Evolutionary conservation across 2,797 vertebrate genomes (phyloP).

Genomic region (Mycteria americana): DNA sequence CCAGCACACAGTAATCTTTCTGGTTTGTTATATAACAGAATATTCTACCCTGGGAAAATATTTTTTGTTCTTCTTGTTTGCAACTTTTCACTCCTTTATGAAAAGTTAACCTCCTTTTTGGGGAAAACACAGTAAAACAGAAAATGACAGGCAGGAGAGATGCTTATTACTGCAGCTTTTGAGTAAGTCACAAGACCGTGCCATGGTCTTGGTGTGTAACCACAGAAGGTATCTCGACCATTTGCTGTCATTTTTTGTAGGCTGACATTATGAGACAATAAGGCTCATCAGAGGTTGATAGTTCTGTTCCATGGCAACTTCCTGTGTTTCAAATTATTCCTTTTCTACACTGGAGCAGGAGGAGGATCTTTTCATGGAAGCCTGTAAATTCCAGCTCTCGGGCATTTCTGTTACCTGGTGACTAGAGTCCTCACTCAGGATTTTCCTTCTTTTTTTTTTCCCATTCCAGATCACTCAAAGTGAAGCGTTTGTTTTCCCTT

Average conservation of each 20-base stretch:
- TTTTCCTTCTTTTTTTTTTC: neutral
- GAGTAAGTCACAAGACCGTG: neutral
- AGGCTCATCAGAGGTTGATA: neutral
- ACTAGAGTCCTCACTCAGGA: neutral
- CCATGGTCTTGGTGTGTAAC: neutral
- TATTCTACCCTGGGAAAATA: slow-evolving; percentile 58
- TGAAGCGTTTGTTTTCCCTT: neutral
- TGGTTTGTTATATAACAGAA: slow-evolving; percentile 59
- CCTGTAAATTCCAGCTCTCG: neutral
- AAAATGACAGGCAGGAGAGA: slow-evolving; percentile 6
- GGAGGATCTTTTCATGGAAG: neutral
- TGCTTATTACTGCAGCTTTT: neutral
- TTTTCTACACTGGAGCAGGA: neutral
- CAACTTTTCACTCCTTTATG: slow-evolving; percentile 40
- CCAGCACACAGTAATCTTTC: slow-evolving; percentile 52
- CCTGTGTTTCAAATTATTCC: neutral
- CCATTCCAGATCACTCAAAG: neutral
- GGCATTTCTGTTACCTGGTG: slow-evolving; percentile 7
- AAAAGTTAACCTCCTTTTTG: slow-evolving; percentile 16
- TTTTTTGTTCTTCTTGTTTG: slow-evolving; percentile 38
- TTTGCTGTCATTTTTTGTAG: slow-evolving; percentile 36
- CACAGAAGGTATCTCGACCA: slow-evolving; percentile 1
- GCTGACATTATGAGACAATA: slow-evolving; percentile 12
- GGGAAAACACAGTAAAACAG: slow-evolving; percentile 32
- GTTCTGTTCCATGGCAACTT: neutral